Evolutionary conservation across 2,797 vertebrate species (phyloP).

Genomic region (Smutsia gigantea): DNA sequence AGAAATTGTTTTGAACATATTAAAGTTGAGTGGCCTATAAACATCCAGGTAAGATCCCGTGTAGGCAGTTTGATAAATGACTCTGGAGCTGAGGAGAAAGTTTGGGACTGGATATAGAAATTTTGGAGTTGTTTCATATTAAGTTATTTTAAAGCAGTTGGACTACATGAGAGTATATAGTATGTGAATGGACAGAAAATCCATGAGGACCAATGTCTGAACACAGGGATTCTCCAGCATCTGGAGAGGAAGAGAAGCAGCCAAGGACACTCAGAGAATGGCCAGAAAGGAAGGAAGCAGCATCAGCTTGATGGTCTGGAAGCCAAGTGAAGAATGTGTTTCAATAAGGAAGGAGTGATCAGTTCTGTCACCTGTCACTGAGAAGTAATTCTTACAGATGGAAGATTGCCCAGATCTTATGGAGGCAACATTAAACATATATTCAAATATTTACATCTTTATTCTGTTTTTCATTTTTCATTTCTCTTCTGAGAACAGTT

Average conservation of each 20-base stretch:
- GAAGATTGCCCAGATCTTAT: neutral
- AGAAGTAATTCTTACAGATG: neutral
- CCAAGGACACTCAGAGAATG: neutral
- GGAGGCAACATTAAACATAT: neutral
- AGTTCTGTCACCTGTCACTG: neutral
- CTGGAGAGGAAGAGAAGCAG: neutral
- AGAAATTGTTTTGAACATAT: slow-evolving; percentile 7
- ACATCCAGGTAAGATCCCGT: neutral
- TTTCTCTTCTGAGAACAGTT: neutral
- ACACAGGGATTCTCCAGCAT: neutral
- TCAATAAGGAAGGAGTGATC: neutral
- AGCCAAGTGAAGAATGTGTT: neutral
- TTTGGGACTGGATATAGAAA: neutral
- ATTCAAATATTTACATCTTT: neutral
- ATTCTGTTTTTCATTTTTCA: slow-evolving; percentile 32
- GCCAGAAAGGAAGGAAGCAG: neutral
- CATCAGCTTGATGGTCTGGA: neutral
- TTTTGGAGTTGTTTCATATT: neutral
- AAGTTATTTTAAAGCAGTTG: slow-evolving; percentile 17
- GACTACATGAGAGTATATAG: neutral
- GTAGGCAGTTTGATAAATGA: neutral
- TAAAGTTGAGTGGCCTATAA: neutral
- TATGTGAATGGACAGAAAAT: neutral
- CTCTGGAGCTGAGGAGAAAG: neutral
- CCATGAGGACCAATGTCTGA: neutral